A percentile compares a stretch with the other conserved stretches of the same genome.
Evolutionary conservation across 2,113 vertebrate genomes (phyloP).

Genomic region (Corythornis cristatus): DNA sequence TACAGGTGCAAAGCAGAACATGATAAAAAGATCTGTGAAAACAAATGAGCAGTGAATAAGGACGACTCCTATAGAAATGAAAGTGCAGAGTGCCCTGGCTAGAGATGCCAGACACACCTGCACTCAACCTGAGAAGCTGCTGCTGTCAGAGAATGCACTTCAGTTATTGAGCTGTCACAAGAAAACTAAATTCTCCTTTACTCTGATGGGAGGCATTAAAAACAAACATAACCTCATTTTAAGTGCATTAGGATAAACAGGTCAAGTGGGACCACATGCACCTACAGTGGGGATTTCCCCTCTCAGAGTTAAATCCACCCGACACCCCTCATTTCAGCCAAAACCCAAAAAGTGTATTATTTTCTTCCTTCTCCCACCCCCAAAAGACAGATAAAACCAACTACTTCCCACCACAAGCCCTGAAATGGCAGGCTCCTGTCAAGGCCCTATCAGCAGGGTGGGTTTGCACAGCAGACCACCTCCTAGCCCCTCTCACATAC

Average conservation of each 20-base stretch:
- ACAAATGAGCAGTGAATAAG: neutral
- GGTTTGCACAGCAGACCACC: conserved; percentile 45
- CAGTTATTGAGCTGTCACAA: neutral
- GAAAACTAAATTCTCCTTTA: neutral
- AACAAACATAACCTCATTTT: neutral
- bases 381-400: neutral
- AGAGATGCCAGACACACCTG: neutral
- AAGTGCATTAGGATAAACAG: conserved; percentile 19
- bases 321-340: neutral
- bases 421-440: conserved; percentile 55
- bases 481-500: neutral
- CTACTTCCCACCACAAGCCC: conserved; percentile 55
- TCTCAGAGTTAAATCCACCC: neutral
- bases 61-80: neutral
- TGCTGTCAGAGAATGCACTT: neutral
- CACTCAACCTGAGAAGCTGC: neutral
- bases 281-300: neutral
- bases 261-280: neutral
- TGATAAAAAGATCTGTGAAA: neutral
- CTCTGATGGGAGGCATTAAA: conserved; percentile 1
- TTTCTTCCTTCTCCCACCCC: neutral
- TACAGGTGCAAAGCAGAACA: neutral
- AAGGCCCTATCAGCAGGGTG: conserved; percentile 42
- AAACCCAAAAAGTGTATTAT: neutral
- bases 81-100: neutral